Conservation (phyloP, 2,797 vertebrate species). For the Tapera naevia region DNA sequence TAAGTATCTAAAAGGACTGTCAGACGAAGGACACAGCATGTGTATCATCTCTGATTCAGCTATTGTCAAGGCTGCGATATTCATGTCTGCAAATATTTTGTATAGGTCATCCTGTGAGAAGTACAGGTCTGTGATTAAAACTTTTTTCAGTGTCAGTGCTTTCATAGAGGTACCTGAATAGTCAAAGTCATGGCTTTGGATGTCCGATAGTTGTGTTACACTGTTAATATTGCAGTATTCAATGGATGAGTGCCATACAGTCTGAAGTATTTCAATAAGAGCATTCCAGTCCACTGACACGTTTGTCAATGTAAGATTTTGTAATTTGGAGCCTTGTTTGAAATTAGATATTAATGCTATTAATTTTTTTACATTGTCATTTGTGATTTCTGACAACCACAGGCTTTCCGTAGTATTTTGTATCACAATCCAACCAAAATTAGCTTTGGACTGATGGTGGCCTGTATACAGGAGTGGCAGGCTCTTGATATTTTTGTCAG, state of each 20-base stretch:
- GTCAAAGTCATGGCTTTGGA: accelerated
- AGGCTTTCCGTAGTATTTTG: constrained; percentile 75
- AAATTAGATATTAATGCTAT: constrained; percentile 19
- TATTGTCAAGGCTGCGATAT: constrained; percentile 75
- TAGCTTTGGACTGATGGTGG: constrained; percentile 43
- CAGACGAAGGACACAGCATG: constrained; percentile 82
- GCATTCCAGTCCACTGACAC: constrained; percentile 73
- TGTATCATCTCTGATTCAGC: constrained; percentile 77
- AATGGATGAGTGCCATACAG: constrained; percentile 73
- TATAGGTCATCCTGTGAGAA: constrained; percentile 79
- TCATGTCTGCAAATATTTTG: constrained; percentile 80
- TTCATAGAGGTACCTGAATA: constrained; percentile 67
- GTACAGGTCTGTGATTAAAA: constrained; percentile 53
- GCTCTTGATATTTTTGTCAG: constrained; percentile 64
- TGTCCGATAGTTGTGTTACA: not conserved
- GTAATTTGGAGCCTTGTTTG: constrained; percentile 62
- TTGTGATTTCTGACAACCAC: constrained; percentile 77
- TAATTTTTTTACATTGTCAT: constrained; percentile 8
- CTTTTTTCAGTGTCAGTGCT: constrained; percentile 58
- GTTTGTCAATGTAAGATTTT: constrained; percentile 76
- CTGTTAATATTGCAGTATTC: constrained; percentile 67
- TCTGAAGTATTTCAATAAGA: constrained; percentile 63
- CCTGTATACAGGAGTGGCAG: constrained; percentile 46
- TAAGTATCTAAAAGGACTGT: constrained; percentile 75
- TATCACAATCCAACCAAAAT: constrained; percentile 65